phyloP scores from a whole-genome alignment of 2,113 vertebrate genomes.

The Entomyzon cyanotis region DNA sequence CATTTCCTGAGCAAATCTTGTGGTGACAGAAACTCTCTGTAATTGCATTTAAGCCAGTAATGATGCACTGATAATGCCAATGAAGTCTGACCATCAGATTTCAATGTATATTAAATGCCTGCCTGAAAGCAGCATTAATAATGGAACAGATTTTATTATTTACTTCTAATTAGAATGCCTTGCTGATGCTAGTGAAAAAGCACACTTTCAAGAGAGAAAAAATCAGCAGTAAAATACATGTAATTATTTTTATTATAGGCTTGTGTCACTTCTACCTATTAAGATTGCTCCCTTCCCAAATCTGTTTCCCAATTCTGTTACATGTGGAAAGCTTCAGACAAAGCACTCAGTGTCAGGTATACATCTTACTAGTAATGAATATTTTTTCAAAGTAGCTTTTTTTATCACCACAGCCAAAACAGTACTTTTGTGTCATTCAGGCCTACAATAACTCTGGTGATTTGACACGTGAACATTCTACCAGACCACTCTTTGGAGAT shows the following conservation, averaged over 20 bases:
- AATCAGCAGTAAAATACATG: neutral
- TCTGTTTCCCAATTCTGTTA: neutral
- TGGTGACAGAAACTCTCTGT: neutral
- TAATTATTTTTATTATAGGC: neutral
- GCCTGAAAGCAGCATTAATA: slow-evolving; percentile 4
- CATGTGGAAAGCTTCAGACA: neutral
- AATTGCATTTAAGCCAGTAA: neutral
- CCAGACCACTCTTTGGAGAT: neutral
- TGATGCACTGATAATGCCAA: neutral
- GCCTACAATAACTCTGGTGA: neutral
- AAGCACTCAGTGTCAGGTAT: neutral
- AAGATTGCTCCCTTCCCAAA: neutral
- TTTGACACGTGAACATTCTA: neutral
- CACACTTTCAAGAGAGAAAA: neutral
- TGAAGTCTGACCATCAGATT: neutral
- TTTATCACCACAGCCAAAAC: neutral
- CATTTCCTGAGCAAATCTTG: neutral
- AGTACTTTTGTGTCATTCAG: neutral
- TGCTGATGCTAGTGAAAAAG: slow-evolving; percentile 13
- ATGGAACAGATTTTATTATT: neutral
- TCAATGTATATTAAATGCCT: neutral
- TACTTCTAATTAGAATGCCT: neutral
- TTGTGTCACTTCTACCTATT: neutral
- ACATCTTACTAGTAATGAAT: neutral
- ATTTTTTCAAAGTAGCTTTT: neutral